These are phyloP conservation scores for Ophioderma brevispina DNA, from an alignment of 35 echinoderm and acorn worm genomes.

Conservation along the genomic window DNA sequence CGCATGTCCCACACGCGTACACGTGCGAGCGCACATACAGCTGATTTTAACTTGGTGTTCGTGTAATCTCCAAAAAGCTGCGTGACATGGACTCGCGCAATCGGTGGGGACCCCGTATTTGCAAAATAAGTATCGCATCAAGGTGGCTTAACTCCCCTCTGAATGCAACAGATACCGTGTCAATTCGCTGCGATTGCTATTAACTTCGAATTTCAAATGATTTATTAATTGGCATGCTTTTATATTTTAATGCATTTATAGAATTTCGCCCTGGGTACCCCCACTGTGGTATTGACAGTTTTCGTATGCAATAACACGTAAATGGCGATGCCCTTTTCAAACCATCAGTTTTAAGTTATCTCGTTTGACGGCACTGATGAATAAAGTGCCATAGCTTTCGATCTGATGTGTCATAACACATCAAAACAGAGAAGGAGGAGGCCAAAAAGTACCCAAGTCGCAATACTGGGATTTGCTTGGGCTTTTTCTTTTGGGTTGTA, in stretches of 20 bases:
- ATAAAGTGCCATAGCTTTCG: neutral
- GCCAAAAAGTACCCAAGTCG: too few relatives aligned
- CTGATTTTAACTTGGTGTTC: too few relatives aligned
- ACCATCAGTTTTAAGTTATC: neutral
- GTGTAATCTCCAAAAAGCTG: too few relatives aligned
- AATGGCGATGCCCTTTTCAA: neutral
- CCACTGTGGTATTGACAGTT: neutral
- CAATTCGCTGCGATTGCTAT: neutral
- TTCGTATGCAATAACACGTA: constrained; percentile 2
- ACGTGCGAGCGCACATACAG: too few relatives aligned
- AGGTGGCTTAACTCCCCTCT: neutral
- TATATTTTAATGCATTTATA: constrained; percentile 7
- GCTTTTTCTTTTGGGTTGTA: too few relatives aligned
- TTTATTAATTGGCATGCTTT: neutral
- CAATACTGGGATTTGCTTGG: too few relatives aligned
- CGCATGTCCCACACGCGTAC: too few relatives aligned
- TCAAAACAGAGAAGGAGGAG: too few relatives aligned
- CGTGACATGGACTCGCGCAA: too few relatives aligned
- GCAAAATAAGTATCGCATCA: too few relatives aligned
- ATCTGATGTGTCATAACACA: too few relatives aligned
- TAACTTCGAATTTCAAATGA: neutral
- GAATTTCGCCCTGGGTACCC: neutral
- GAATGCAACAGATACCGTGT: neutral
- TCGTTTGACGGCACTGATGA: neutral
- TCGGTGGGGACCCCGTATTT: too few relatives aligned